A percentile compares a stretch with the other conserved stretches of the same genome.
Evolutionary conservation across 2,888 invertebrate species (phyloP).

Genomic region (Rotaria magnacalcarata): DNA sequence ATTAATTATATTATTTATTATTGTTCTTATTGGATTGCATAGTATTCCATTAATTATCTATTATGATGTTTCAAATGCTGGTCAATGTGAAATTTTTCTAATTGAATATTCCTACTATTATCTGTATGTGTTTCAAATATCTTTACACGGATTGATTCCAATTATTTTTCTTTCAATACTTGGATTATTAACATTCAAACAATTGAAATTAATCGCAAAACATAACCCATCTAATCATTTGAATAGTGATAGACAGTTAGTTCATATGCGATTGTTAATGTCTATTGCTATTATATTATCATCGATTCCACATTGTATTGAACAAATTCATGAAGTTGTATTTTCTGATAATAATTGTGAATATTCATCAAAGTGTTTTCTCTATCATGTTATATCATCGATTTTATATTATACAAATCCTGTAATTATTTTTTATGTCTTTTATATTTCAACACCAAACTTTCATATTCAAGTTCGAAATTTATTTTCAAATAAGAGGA

Average conservation of each 20-base stretch:
- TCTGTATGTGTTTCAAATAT: not conserved
- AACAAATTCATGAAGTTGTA: not conserved
- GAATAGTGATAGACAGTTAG: conserved; percentile 1
- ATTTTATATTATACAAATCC: not conserved
- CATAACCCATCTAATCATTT: not conserved
- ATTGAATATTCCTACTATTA: not conserved
- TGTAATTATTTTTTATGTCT: not conserved
- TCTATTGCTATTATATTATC: not conserved
- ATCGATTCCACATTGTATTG: conserved; percentile 4
- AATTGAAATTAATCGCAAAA: not conserved
- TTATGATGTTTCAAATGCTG: not conserved
- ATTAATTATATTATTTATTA: not conserved
- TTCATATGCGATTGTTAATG: not conserved
- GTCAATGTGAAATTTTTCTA: not conserved
- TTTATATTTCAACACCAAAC: not conserved
- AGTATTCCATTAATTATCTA: not conserved
- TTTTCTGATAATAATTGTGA: not conserved
- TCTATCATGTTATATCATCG: not conserved
- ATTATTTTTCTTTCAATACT: not conserved
- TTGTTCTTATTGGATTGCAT: not conserved
- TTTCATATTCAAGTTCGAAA: not conserved
- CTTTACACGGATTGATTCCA: not conserved
- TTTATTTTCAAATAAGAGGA: not conserved
- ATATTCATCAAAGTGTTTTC: not conserved
- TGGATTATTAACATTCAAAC: not conserved